These are phyloP conservation scores for Pantherophis guttatus DNA, from an alignment of 2,113 vertebrate species.

Conservation along the genomic window DNA sequence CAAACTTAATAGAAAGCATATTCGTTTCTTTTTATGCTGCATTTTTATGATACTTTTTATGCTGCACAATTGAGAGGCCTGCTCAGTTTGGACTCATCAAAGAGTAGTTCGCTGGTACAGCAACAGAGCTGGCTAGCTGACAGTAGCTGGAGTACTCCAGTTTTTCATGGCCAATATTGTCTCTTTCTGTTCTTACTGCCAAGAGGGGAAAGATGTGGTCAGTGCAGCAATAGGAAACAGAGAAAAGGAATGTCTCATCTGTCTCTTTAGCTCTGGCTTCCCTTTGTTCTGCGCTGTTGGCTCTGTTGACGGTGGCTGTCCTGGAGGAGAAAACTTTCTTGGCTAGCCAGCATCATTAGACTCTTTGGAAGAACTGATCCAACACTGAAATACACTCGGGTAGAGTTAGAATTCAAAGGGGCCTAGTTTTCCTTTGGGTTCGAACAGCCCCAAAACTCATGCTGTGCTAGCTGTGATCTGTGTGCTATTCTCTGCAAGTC, in stretches of 20 bases:
- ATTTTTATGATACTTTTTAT: not conserved
- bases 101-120: not conserved
- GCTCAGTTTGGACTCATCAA: not conserved
- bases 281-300: not conserved
- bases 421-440: not conserved
- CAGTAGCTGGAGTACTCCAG: not conserved
- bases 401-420: not conserved
- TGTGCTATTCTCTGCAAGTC: not conserved
- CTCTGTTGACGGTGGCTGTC: not conserved
- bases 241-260: not conserved
- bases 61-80: not conserved
- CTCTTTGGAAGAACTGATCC: not conserved
- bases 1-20: not conserved
- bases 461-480: too few relatives aligned
- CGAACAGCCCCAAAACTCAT: not conserved
- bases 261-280: not conserved
- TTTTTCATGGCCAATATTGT: not conserved
- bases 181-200: not conserved
- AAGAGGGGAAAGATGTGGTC: not conserved
- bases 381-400: not conserved
- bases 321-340: not conserved
- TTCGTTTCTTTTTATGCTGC: not conserved
- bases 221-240: too few relatives aligned
- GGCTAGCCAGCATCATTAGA: not conserved
- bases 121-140: not conserved